Evolutionary conservation across 2,113 vertebrate species (phyloP).

Genomic region (Toxotes chatareus): DNA sequence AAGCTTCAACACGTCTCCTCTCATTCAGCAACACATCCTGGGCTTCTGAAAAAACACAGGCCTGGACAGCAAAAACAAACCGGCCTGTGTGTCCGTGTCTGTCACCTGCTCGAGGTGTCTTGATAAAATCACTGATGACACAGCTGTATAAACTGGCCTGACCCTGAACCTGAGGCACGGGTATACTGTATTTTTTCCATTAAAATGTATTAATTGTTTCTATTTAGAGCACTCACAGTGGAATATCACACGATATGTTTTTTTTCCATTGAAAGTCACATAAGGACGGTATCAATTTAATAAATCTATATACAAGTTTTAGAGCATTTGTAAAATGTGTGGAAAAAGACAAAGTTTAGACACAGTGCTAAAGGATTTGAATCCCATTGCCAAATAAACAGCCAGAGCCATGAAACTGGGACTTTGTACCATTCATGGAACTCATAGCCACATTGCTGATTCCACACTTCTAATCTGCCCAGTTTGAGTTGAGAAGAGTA

Average conservation of each 20-base stretch:
- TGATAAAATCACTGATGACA: constrained; percentile 52
- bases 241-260: not conserved
- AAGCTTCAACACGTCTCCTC: constrained; percentile 75
- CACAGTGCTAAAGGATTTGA: constrained; percentile 2
- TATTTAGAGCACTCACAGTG: not conserved
- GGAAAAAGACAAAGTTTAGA: constrained; percentile 7
- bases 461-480: not conserved
- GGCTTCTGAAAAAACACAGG: constrained; percentile 41
- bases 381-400: constrained; percentile 47
- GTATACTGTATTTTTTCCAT: constrained; percentile 10
- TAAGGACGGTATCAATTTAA: not conserved
- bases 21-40: constrained; percentile 64
- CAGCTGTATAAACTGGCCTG: constrained; percentile 55
- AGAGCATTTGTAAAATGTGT: constrained; percentile 11
- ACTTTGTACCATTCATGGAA: constrained; percentile 63
- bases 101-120: constrained; percentile 63
- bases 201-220: constrained; percentile 16
- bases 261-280: not conserved
- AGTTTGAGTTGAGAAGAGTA: not conserved
- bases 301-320: not conserved
- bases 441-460: not conserved
- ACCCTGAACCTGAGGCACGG: constrained; percentile 38
- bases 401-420: constrained; percentile 56
- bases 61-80: constrained; percentile 46
- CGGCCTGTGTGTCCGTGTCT: constrained; percentile 37